phyloP scores from a whole-genome alignment of 2,113 vertebrate genomes.

The Pedetes capensis region DNA sequence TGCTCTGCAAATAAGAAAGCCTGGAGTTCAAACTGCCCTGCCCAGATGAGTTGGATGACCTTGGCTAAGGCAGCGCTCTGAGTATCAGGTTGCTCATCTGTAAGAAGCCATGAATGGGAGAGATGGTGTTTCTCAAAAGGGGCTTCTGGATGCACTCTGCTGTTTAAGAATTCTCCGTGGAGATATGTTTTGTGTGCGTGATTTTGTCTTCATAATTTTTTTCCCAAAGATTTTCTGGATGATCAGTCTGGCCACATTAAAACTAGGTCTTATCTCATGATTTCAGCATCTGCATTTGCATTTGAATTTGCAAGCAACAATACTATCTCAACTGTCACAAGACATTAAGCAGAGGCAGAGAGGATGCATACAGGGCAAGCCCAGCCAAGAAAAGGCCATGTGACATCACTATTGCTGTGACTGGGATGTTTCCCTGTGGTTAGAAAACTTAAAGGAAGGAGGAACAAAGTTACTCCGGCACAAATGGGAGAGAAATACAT shows the following conservation, averaged over 20 bases:
- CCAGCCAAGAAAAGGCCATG: not conserved
- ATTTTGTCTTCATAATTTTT: not conserved
- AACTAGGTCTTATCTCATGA: not conserved
- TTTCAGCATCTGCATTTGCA: not conserved
- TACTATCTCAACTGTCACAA: not conserved
- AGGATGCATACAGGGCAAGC: not conserved
- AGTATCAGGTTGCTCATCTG: not conserved
- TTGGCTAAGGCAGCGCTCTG: not conserved
- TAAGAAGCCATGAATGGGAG: not conserved
- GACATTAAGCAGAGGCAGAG: not conserved
- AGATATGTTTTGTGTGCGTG: not conserved
- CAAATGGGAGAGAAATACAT: rapidly evolving
- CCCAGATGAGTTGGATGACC: not conserved
- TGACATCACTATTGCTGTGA: not conserved
- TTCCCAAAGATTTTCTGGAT: not conserved
- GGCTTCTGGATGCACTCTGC: not conserved
- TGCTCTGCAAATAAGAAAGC: not conserved
- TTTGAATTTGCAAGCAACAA: not conserved
- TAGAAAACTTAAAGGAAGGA: not conserved
- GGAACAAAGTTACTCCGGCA: not conserved
- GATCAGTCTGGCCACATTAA: not conserved
- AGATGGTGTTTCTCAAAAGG: not conserved
- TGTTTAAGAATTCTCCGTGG: not conserved
- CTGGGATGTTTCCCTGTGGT: not conserved
- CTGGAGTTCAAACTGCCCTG: rapidly evolving